Evolutionary conservation across 2,113 vertebrate species (phyloP).

Genomic region (Myrmecophaga tridactyla): DNA sequence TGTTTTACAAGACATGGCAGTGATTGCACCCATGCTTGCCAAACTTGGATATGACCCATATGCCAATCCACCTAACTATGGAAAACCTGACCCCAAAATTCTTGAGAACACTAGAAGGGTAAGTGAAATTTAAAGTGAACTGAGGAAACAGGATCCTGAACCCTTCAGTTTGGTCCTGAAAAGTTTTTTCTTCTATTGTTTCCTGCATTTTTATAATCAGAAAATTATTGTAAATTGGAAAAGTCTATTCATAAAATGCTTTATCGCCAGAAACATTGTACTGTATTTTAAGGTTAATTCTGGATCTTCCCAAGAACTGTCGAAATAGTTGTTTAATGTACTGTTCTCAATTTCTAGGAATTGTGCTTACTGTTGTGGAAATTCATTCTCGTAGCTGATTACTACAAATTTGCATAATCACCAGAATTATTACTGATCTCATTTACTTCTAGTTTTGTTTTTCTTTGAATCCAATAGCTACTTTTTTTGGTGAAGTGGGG

Average conservation of each 20-base stretch:
- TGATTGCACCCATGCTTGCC: constrained; percentile 95
- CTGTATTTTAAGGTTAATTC: not conserved
- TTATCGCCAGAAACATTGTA: not conserved
- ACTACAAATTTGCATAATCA: not conserved
- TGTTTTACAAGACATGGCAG: constrained; percentile 94
- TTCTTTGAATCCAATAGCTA: not conserved
- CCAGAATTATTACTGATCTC: not conserved
- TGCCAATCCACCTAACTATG: constrained; percentile 96
- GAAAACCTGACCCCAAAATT: constrained; percentile 93
- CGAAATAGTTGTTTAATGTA: not conserved
- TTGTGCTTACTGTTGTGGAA: not conserved
- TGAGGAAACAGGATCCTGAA: not conserved
- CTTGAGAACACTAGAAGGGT: constrained; percentile 97
- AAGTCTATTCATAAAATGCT: not conserved
- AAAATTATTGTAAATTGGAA: constrained; percentile 34
- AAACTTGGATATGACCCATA: constrained; percentile 95
- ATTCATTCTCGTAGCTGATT: not conserved
- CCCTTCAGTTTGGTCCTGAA: accelerated
- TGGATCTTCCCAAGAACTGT: not conserved
- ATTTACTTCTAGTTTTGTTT: not conserved
- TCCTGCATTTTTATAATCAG: constrained; percentile 37
- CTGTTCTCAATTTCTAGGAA: not conserved
- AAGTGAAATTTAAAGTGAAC: constrained; percentile 71
- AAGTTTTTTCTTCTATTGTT: constrained; percentile 2
- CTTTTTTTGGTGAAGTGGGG: no score